Evolutionary conservation across 35 echinoderm and acorn worm species (phyloP).

Genomic region (Nesometra sesokonis): DNA sequence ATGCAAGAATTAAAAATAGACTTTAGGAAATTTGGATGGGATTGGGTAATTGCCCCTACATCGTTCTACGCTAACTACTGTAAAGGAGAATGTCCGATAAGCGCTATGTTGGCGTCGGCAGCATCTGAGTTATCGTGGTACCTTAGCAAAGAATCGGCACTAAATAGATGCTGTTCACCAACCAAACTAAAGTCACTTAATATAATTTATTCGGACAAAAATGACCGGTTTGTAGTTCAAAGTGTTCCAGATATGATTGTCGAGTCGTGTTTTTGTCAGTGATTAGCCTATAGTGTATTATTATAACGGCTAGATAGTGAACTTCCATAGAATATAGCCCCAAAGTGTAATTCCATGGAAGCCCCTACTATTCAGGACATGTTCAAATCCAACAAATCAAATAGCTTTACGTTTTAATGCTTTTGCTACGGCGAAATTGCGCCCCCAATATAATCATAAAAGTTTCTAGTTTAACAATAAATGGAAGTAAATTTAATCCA

Average conservation of each 20-base stretch:
- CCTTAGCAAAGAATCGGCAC: background rate
- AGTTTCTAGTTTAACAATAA: too few relatives aligned
- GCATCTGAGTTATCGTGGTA: background rate
- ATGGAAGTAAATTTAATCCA: too few relatives aligned
- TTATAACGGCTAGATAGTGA: too few relatives aligned
- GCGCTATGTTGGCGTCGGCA: background rate
- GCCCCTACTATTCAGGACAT: too few relatives aligned
- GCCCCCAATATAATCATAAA: too few relatives aligned
- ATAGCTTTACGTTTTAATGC: too few relatives aligned
- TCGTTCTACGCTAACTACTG: constrained; percentile 79
- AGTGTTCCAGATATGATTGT: background rate
- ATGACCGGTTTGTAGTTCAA: background rate
- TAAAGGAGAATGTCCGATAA: constrained; percentile 56
- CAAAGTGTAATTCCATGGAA: too few relatives aligned
- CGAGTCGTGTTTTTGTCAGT: background rate
- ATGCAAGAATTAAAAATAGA: constrained; percentile 50
- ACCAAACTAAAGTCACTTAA: background rate
- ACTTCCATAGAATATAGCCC: too few relatives aligned
- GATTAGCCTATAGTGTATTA: background rate
- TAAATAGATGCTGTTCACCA: background rate
- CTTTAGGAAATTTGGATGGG: constrained; percentile 84
- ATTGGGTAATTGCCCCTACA: constrained; percentile 83
- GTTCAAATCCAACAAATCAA: too few relatives aligned
- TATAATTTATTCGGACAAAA: background rate
- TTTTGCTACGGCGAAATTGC: too few relatives aligned